These are phyloP conservation scores for Tortricodes alternella DNA, from an alignment of 2,888 invertebrate species.

Conservation along the genomic window DNA sequence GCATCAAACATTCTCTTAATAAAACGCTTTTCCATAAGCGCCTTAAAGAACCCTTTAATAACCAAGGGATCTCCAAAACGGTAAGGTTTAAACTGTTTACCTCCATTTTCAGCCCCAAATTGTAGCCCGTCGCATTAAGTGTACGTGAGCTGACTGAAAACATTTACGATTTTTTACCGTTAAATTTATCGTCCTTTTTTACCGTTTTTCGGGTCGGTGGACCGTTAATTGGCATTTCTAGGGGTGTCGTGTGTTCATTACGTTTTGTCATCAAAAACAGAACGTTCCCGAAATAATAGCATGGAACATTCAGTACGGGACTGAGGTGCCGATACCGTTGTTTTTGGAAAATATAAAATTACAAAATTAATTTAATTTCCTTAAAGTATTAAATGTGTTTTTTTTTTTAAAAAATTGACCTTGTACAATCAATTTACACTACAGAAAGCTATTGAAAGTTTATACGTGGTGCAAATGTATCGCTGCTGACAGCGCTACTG, in stretches of 20 bases:
- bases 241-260: neutral
- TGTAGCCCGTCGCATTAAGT: constrained; percentile 20
- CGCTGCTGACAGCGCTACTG: too few species aligned
- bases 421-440: too few species aligned
- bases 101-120: constrained; percentile 15
- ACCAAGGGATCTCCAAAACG: constrained; percentile 8
- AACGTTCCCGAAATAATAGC: too few species aligned
- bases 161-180: constrained; percentile 14
- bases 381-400: too few species aligned
- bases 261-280: too few species aligned
- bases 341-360: too few species aligned
- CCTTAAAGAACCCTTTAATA: neutral
- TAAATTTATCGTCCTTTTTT: constrained; percentile 5
- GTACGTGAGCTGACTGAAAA: constrained; percentile 21
- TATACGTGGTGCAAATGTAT: too few species aligned
- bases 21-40: neutral
- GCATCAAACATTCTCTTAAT: neutral
- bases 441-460: too few species aligned
- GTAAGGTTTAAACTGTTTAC: constrained; percentile 12
- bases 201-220: neutral
- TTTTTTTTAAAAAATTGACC: too few species aligned
- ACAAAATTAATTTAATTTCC: too few species aligned
- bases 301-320: too few species aligned
- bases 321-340: too few species aligned
- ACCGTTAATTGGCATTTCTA: constrained; percentile 9